These are phyloP conservation scores for Agrenia bidenticulata DNA, from an alignment of 2,888 invertebrate species.

Conservation along the genomic window DNA sequence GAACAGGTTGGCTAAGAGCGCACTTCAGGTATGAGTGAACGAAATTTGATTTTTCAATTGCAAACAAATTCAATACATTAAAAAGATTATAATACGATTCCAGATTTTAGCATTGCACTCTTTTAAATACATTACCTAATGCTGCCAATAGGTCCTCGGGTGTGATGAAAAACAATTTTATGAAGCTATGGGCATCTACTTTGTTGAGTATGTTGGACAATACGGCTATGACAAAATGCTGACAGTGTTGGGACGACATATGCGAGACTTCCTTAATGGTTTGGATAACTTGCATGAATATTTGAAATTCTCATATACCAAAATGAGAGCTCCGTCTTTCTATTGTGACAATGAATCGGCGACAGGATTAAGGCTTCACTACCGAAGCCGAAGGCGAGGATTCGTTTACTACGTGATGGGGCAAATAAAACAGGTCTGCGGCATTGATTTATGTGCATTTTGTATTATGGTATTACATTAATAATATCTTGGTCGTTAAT, in stretches of 20 bases:
- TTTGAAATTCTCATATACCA: conserved; percentile 90
- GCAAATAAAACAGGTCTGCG: conserved; percentile 82
- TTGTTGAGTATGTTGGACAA: conserved; percentile 82
- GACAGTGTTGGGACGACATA: conserved; percentile 85
- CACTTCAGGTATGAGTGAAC: conserved; percentile 68
- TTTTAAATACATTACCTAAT: conserved; percentile 53
- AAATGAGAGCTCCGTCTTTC: conserved; percentile 88
- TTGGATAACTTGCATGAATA: conserved; percentile 97
- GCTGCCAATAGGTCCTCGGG: conserved; percentile 80
- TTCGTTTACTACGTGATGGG: conserved; percentile 97
- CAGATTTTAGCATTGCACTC: not conserved
- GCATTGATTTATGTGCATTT: not conserved
- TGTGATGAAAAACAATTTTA: conserved; percentile 86
- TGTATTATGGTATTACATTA: too few relatives aligned
- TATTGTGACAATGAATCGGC: conserved; percentile 94
- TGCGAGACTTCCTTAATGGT: conserved; percentile 93
- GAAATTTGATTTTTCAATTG: not conserved
- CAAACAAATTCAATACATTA: not conserved
- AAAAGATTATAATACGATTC: not conserved
- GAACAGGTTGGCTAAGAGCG: conserved; percentile 78
- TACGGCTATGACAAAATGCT: conserved; percentile 92
- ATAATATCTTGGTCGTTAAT: conserved; percentile 12
- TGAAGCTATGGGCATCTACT: conserved; percentile 91
- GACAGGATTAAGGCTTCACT: conserved; percentile 88
- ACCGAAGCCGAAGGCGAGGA: conserved; percentile 86